Percentiles rank a stretch among this genome's conserved stretches.
Conservation (phyloP, 2,113 vertebrate species). For the Microcebus lehilahytsara region DNA sequence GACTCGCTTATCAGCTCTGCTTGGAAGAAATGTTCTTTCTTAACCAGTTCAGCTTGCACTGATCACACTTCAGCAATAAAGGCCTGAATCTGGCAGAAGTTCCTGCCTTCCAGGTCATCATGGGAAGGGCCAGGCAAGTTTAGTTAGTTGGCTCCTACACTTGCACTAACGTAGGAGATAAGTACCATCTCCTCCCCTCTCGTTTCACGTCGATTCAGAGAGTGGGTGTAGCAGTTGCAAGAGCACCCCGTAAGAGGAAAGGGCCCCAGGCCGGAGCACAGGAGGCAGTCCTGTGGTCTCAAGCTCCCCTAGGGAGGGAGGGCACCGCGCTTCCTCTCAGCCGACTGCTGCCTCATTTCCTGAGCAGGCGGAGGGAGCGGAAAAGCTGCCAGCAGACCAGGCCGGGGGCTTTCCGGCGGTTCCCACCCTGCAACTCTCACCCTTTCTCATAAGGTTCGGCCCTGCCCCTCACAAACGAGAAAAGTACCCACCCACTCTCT, state of each 20-base stretch:
- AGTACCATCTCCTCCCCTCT: neutral
- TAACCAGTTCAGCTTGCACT: neutral
- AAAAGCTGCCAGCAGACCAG: conserved; percentile 42
- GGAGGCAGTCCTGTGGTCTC: conserved; percentile 34
- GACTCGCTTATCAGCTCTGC: conserved; percentile 35
- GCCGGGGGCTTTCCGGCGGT: conserved; percentile 67
- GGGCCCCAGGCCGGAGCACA: neutral
- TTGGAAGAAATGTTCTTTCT: conserved; percentile 10
- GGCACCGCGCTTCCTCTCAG: conserved; percentile 64
- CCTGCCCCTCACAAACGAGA: neutral
- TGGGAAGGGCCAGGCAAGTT: neutral
- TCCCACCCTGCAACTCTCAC: neutral
- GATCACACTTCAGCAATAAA: conserved; percentile 25
- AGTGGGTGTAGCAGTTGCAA: neutral
- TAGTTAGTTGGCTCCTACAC: neutral
- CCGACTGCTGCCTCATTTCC: conserved; percentile 78
- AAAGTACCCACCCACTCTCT: neutral
- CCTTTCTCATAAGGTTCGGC: neutral
- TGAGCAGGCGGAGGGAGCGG: conserved; percentile 69
- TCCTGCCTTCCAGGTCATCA: conserved; percentile 40
- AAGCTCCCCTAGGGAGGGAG: conserved; percentile 49
- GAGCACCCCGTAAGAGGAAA: conserved; percentile 16
- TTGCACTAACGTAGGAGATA: neutral
- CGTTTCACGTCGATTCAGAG: neutral
- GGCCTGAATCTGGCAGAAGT: neutral